Percentiles rank a stretch among this genome's conserved stretches.
phyloP scores from a whole-genome alignment of 64 coral and sea anemone genomes.

The Cladopsammia gracilis region DNA sequence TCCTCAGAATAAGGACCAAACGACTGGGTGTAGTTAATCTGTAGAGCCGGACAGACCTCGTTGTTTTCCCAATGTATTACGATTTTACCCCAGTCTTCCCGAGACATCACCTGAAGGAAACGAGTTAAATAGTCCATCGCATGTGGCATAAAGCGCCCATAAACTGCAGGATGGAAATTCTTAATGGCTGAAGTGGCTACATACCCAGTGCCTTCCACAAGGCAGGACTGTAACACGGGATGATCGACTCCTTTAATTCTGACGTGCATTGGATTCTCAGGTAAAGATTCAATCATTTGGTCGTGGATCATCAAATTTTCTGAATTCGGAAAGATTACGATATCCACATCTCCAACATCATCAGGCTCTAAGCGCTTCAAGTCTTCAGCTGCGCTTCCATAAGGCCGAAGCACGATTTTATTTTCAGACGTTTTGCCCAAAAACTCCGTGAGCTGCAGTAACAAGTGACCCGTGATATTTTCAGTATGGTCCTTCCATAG shows the following conservation, averaged over 20 bases:
- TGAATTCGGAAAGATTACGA: background rate
- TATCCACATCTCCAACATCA: conserved; percentile 9
- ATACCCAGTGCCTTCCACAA: conserved; percentile 52
- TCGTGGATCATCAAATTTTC: background rate
- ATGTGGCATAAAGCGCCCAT: background rate
- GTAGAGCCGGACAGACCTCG: background rate
- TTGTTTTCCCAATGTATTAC: background rate
- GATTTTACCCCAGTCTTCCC: background rate
- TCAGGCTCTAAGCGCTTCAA: background rate
- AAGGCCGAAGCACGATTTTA: background rate
- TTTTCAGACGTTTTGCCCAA: background rate
- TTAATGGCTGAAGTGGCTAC: conserved; percentile 64
- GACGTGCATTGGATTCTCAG: conserved; percentile 46
- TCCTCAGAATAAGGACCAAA: background rate
- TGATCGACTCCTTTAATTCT: conserved; percentile 33
- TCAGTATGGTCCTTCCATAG: background rate
- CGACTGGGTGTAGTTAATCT: background rate
- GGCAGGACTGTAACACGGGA: conserved; percentile 42
- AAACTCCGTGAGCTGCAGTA: background rate
- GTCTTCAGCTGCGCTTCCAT: conserved; percentile 1
- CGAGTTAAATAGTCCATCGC: background rate
- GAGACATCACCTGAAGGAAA: background rate
- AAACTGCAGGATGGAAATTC: conserved; percentile 64
- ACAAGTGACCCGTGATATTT: background rate
- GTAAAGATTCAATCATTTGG: conserved; percentile 43